Evolutionary conservation across 2,113 vertebrate species (phyloP).

Genomic region (Bujurquina vittata): DNA sequence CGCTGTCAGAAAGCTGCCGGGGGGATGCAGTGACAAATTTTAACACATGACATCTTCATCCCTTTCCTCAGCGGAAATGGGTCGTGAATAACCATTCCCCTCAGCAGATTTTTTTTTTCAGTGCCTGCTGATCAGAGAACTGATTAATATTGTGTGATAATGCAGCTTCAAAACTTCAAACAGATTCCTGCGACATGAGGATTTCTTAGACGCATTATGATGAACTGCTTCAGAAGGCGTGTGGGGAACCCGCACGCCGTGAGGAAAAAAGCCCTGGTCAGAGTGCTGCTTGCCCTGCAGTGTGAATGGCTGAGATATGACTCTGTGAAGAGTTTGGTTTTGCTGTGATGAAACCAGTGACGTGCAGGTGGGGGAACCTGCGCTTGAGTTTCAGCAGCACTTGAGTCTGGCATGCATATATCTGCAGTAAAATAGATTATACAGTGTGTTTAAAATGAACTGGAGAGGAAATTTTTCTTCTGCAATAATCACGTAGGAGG

Average conservation of each 20-base stretch:
- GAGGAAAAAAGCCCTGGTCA: not conserved
- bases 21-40: not conserved
- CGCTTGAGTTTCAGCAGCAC: conserved; percentile 28
- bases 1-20: conserved; percentile 3
- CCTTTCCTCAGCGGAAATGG: conserved; percentile 33
- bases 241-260: too few species aligned
- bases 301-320: not conserved
- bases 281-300: not conserved
- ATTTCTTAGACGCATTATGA: conserved; percentile 1
- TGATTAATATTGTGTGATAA: conserved; percentile 24
- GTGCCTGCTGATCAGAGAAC: conserved; percentile 25
- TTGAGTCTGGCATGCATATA: conserved; percentile 1
- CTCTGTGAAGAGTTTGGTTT: not conserved
- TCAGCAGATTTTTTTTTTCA: conserved; percentile 5
- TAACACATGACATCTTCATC: conserved; percentile 1
- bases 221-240: not conserved
- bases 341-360: not conserved
- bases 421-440: not conserved
- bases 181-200: not conserved
- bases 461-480: not conserved
- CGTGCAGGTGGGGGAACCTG: conserved; percentile 11
- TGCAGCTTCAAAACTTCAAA: conserved; percentile 17
- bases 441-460: not conserved
- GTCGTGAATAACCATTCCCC: conserved; percentile 49
- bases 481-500: conserved; percentile 1